These are phyloP conservation scores for Andrena praecox DNA, from an alignment of 2,888 invertebrate species.

Conservation along the genomic window DNA sequence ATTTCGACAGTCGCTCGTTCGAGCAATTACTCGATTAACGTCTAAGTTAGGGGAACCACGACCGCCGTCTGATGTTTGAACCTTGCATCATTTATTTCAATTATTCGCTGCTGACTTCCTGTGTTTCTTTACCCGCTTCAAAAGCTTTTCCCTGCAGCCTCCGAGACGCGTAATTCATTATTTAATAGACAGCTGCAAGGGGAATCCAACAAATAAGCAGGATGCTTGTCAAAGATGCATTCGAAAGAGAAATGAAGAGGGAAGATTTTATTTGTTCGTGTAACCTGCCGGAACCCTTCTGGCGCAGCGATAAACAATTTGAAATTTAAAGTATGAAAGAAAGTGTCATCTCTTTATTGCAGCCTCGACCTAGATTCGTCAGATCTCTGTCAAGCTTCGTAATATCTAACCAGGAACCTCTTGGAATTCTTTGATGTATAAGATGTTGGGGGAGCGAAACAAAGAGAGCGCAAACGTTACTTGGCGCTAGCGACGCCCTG, in stretches of 20 bases:
- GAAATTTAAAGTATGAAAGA: conserved; percentile 31
- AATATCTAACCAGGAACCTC: conserved; percentile 19
- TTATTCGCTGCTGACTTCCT: not conserved
- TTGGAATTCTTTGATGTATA: conserved; percentile 14
- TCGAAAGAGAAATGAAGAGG: not conserved
- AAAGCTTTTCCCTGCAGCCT: too few relatives aligned
- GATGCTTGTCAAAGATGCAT: not conserved
- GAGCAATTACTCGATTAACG: not conserved
- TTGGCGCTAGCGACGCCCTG: conserved; percentile 8
- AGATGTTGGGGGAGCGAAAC: conserved; percentile 9
- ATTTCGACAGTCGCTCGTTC: not conserved
- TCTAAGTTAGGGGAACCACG: not conserved
- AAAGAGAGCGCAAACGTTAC: conserved; percentile 25
- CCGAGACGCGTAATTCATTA: too few relatives aligned
- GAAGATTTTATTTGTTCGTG: not conserved
- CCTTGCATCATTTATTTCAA: not conserved
- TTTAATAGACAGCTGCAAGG: too few relatives aligned
- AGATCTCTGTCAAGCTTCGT: conserved; percentile 27
- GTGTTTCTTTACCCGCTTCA: not conserved
- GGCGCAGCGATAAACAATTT: conserved; percentile 18
- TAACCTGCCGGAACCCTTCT: not conserved
- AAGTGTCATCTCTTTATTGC: conserved; percentile 39
- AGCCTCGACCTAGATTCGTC: conserved; percentile 36
- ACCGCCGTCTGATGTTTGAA: not conserved
- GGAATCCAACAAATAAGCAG: not conserved